Conservation (phyloP, 2,113 vertebrate genomes). For the Chrysochloris asiatica region DNA sequence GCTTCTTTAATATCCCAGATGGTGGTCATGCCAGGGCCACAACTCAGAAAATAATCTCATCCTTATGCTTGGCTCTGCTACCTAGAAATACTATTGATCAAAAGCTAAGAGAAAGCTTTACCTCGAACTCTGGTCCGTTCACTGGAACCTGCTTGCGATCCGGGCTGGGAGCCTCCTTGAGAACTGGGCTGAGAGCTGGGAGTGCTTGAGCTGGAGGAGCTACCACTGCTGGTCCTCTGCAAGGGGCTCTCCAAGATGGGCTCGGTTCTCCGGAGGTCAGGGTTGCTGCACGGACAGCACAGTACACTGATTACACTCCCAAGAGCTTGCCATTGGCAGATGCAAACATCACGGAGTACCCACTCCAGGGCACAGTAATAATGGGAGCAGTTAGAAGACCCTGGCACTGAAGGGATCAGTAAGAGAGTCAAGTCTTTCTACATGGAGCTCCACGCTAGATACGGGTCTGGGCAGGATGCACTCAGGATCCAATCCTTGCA, state of each 20-base stretch:
- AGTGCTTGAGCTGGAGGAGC: slow-evolving; percentile 97
- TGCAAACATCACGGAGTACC: not conserved
- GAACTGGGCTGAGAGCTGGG: slow-evolving; percentile 94
- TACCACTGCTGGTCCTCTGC: slow-evolving; percentile 97
- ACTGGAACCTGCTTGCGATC: slow-evolving; percentile 91
- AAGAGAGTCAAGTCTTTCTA: not conserved
- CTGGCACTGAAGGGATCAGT: not conserved
- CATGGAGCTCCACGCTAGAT: not conserved
- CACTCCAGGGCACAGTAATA: not conserved
- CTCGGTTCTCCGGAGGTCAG: slow-evolving; percentile 94
- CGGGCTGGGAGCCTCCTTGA: slow-evolving; percentile 92
- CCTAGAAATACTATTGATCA: accelerated
- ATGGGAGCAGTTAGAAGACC: not conserved
- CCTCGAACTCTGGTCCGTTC: slow-evolving; percentile 94
- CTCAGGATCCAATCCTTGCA: not conserved
- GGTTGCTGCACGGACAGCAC: slow-evolving; percentile 87
- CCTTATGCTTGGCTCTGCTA: not conserved
- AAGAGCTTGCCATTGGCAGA: not conserved
- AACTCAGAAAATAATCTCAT: not conserved
- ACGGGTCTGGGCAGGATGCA: not conserved
- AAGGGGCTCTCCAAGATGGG: slow-evolving; percentile 91
- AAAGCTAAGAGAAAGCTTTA: slow-evolving; percentile 76
- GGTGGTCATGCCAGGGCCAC: not conserved
- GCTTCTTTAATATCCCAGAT: not conserved
- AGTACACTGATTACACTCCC: not conserved